Conservation (phyloP, 2,888 invertebrate genomes). For the Acleris laterana region DNA sequence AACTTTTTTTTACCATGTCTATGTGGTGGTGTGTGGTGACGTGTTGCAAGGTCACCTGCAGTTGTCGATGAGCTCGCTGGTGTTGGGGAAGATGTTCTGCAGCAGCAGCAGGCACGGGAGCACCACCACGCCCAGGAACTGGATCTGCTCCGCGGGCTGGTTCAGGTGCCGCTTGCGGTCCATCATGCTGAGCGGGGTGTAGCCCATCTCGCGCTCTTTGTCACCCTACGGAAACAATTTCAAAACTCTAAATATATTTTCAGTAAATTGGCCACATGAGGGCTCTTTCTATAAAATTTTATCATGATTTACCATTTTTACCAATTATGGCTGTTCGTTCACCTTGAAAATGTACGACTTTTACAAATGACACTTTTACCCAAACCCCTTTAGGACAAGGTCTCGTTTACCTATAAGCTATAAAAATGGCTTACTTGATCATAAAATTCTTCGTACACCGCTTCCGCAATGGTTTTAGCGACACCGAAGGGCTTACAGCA, state of each 20-base stretch:
- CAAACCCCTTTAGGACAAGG: too few relatives aligned
- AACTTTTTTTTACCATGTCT: too few relatives aligned
- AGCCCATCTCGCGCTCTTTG: constrained; percentile 83
- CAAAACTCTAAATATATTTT: too few relatives aligned
- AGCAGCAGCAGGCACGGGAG: constrained; percentile 84
- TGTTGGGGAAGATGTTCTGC: constrained; percentile 80
- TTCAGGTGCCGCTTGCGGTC: constrained; percentile 82
- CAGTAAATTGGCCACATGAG: too few relatives aligned
- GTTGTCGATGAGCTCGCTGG: constrained; percentile 73
- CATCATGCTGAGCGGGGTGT: constrained; percentile 86
- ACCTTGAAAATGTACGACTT: too few relatives aligned
- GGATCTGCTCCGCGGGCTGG: constrained; percentile 86
- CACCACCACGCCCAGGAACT: constrained; percentile 85
- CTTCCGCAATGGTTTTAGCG: constrained; percentile 78
- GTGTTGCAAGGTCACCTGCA: constrained; percentile 64
- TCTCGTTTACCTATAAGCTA: neutral
- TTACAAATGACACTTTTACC: too few relatives aligned
- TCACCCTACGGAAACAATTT: constrained; percentile 85
- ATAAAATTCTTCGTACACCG: constrained; percentile 84
- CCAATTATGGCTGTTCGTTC: too few relatives aligned
- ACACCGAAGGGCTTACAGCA: constrained; percentile 84
- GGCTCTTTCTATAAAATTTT: too few relatives aligned
- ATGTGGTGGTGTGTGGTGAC: too few relatives aligned
- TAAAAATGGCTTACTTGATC: constrained; percentile 63
- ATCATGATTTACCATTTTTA: too few relatives aligned